Evolutionary conservation across 2,888 invertebrate genomes (phyloP), one percentile per base, ranked within the genome.

Genomic region (Drosophila eohydei): DNA sequence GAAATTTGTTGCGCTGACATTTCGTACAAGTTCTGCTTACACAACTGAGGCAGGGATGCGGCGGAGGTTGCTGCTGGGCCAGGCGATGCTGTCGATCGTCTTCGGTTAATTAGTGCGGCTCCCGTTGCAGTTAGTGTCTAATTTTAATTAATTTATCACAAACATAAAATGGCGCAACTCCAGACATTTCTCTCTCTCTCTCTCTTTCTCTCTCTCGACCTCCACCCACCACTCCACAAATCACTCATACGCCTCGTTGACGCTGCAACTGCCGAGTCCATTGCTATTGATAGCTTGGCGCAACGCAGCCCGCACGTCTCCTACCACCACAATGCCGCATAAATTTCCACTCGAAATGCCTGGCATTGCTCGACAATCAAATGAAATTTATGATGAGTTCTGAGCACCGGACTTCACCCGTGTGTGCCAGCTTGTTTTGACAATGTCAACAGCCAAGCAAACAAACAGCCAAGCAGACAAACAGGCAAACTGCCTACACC

Each of bases 1-100:
- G 91, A 81, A 77, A 86, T 87, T 86, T 87, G 91, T 90, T 87
- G 80, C 85, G 91, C 89, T 87, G 91, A 89, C 91, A 88, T 90
- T 73, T 82, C 63, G 71, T 78, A 84, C 87, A 82, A 76, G 88
- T 85, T 83, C 79, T 74, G 61, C 74, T 81, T 85, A 78, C 79
- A 78, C 79, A 73, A 59, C 63, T 66, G 70, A 28, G 54, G 26
- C 56, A 64, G 28, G 6, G 36, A 30, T 9, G 41, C 21, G 41
- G 21, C 44, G 26, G 12, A 4, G 12, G 34, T 9, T n/a, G 30
- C 12, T 52, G 57, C 21, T 48, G 28, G 36, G n/a, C 34, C n/a
- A n/a, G 71, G 40, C 46, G 59, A 52, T 62, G 67, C 66, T 77
- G 83, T 83, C 86, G 88, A 86, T 83, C 86, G 80, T 83, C 86